Base-by-base conservation (phyloP, 1,140 invertebrate species). In the Trachymyrmex septentrionalis region DNA sequence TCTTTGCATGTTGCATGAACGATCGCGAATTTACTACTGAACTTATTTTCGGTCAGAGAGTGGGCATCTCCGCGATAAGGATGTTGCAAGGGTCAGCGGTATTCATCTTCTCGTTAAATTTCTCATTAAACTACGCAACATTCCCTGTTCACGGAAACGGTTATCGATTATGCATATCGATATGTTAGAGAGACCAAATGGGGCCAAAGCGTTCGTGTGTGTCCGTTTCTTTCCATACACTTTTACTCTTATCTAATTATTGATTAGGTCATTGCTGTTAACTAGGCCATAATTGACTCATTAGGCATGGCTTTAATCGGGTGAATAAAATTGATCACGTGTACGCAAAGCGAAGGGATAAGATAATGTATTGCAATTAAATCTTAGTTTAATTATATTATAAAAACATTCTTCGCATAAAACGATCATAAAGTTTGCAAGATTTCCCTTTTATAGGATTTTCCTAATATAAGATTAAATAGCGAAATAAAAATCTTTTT, bases 1-100 rank as follows among this genome's bases (percentile, higher is more conserved):
- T 61, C 73, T 69, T 14, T 64, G 77, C 93, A 94, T 93, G 91
- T 93, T 93, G 86, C 88, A 87, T 57, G 69, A 61, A 34, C 85
- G 86, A 90, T 87, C 77, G 82, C 73, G 64, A 53, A 86, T 64
- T 78, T 55, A 85, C 87, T 85, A 93, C 92, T 93, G 90, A 57
- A 72, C 87, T 88, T 84, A 86, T 86, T 88, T 90, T 90, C 73
- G 73, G 48, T 64, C 19, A 57, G 66, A 71, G 55, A 48, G 34
- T 19, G 64, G 63, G 59, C 55, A 86, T 63, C 72, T 7, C 7
- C 16, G 30, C 24, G 90, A 91, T 91, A 91, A 91, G 48, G 55
- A 67, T 55, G 34, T 76, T 50, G 21, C 53, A 61, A 66, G 75
- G 90, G 90, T 90, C 89, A 90, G 9, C 55, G 1, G 63, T 53